These are phyloP conservation scores for Melanotaenia duboulayi DNA, from an alignment of 2,113 vertebrate genomes.

Conservation along the genomic window DNA sequence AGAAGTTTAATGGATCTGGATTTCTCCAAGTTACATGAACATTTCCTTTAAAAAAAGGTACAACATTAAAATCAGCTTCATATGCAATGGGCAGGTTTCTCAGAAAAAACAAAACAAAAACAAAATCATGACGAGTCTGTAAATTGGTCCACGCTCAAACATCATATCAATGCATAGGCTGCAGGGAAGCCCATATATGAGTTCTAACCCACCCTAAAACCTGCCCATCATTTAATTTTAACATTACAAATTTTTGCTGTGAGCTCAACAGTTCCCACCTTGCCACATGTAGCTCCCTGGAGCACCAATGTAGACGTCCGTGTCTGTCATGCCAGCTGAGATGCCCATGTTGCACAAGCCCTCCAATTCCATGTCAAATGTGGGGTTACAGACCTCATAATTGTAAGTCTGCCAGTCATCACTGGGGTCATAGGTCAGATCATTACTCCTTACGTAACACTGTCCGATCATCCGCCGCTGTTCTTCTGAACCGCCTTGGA, in stretches of 20 bases:
- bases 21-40: slow-evolving; percentile 78
- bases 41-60: slow-evolving; percentile 71
- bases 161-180: background rate
- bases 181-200: too few species aligned
- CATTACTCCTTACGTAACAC: slow-evolving; percentile 89
- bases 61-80: background rate
- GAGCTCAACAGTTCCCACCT: slow-evolving; percentile 79
- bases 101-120: slow-evolving; percentile 20
- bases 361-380: slow-evolving; percentile 77
- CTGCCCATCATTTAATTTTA: too few species aligned
- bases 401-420: slow-evolving; percentile 91
- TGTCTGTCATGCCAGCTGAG: slow-evolving; percentile 87
- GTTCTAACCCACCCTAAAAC: too few species aligned
- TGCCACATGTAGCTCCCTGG: slow-evolving; percentile 91
- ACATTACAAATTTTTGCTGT: background rate
- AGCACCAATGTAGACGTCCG: slow-evolving; percentile 85
- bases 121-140: slow-evolving; percentile 22
- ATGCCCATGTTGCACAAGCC: slow-evolving; percentile 96
- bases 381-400: slow-evolving; percentile 90
- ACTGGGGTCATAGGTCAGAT: slow-evolving; percentile 80
- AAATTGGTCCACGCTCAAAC: background rate
- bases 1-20: slow-evolving; percentile 49
- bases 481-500: slow-evolving; percentile 79
- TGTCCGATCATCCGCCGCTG: slow-evolving; percentile 92
- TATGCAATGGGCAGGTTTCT: slow-evolving; percentile 17